Percentiles rank a stretch among this genome's conserved stretches.
phyloP scores from a whole-genome alignment of 1,140 invertebrate genomes.

The Drosophila tropicalis region DNA sequence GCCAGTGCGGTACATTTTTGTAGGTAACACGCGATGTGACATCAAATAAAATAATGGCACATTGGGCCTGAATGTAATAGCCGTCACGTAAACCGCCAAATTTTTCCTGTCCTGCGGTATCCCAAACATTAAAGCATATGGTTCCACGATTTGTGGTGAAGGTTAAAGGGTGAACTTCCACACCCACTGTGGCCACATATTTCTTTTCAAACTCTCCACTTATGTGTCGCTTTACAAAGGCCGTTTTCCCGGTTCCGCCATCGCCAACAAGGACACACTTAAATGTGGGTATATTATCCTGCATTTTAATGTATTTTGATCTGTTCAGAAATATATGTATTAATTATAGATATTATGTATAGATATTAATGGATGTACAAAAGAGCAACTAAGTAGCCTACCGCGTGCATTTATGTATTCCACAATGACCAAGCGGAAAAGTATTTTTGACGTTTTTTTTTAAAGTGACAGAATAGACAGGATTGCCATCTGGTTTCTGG shows the following conservation, averaged over 20 bases:
- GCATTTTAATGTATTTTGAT: too few relatives aligned
- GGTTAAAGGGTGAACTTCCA: conserved; percentile 97
- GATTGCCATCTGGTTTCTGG: too few relatives aligned
- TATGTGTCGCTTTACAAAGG: conserved; percentile 86
- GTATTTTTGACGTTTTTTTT: too few relatives aligned
- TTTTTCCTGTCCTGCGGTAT: conserved; percentile 95
- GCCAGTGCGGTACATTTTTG: conserved; percentile 99
- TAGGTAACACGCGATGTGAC: conserved; percentile 99
- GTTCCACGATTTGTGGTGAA: conserved; percentile 98
- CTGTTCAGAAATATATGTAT: too few relatives aligned
- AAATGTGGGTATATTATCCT: too few relatives aligned
- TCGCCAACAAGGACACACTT: too few relatives aligned
- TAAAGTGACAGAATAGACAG: too few relatives aligned
- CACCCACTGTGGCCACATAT: conserved; percentile 93
- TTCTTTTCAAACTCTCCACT: conserved; percentile 99
- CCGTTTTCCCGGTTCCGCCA: background rate
- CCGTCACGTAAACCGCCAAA: background rate
- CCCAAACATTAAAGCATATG: conserved; percentile 99
- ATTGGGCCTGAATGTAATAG: conserved; percentile 97
- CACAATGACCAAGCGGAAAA: too few relatives aligned
- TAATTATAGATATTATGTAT: too few relatives aligned
- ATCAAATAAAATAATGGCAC: conserved; percentile 99
- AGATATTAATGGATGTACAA: too few relatives aligned
- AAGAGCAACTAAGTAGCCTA: too few relatives aligned
- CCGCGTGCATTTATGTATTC: too few relatives aligned